Evolutionary conservation across 1,140 invertebrate species (phyloP), one percentile per base, ranked within the genome.

Genomic region (Orussus abietinus): DNA sequence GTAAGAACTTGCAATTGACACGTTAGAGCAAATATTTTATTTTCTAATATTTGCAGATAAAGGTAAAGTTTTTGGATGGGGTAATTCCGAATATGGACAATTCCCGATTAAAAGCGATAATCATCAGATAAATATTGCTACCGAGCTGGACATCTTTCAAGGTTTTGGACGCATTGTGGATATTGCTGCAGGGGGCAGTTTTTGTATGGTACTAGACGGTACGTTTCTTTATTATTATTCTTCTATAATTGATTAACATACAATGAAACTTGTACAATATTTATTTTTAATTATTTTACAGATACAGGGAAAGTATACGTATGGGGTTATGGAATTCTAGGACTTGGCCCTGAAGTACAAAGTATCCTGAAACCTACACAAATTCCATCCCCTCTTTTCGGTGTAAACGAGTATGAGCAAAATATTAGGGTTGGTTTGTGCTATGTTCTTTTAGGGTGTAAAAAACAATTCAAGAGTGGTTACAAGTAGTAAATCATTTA

Each of bases 51-150:
- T 70, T 76, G 36, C 65, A 89, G 92, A 94, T 53, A 83, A 85
- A 62, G 94, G 94, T 12, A 88, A 96, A 57, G 76, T 96, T 2
- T 98, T 96, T 77, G 94, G 93, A 0, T 98, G 95, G 94, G 95
- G 96, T 13, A 98, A 96, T 66, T 87, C 88, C 1, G 96, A 98
- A 73, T 97, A 96, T 63, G 81, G 81, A 2, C 94, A 98, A 66
- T 71, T 98, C 20, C 57, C 75, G 22, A n/a, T 42, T 1, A 7
- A 42, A 1, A 42, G 20, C 12, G 59, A 69, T n/a, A 55, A 26
- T 38, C 74, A 75, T 36, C 86, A 88, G 66, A 66, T 88, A 6
- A 80, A 85, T 61, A 77, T 78, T 29, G 85, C 93, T 0, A 79
- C 76, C 9, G 72, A 83, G 50, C 54, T 96, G 2, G 70, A 79